Evolutionary conservation across 1,140 invertebrate genomes (phyloP).

Genomic region (Drosophila burlai): DNA sequence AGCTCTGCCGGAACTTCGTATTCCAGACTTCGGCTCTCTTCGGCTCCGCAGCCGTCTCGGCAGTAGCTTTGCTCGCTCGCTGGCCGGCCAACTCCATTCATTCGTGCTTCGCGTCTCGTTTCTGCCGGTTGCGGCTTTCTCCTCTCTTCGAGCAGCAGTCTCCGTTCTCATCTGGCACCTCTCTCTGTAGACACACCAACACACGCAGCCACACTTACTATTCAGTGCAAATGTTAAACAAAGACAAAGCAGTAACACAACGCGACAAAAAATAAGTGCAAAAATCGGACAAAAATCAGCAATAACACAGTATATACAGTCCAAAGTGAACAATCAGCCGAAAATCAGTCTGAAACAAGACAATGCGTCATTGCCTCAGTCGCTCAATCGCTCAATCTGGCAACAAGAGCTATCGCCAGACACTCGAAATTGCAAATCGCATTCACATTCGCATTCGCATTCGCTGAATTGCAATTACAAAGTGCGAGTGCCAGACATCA

Average conservation of each 20-base stretch:
- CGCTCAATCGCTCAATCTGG: conserved; percentile 25
- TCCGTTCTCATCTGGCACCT: conserved; percentile 23
- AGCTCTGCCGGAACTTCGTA: conserved; percentile 28
- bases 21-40: conserved; percentile 13
- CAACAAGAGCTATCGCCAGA: conserved; percentile 60
- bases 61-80: conserved; percentile 50
- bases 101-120: conserved; percentile 73
- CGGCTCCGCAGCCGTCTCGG: conserved; percentile 6
- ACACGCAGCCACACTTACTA: conserved; percentile 15
- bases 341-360: conserved; percentile 34
- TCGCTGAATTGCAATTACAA: conserved; percentile 57
- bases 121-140: conserved; percentile 65
- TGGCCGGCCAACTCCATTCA: conserved; percentile 73
- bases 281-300: conserved; percentile 38
- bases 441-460: conserved; percentile 31
- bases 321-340: conserved; percentile 54
- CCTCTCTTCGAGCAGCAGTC: conserved; percentile 30
- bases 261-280: conserved; percentile 38
- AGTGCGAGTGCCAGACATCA: conserved; percentile 69
- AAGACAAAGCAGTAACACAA: conserved; percentile 58
- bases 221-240: conserved; percentile 62
- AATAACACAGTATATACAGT: conserved; percentile 22
- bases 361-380: conserved; percentile 67
- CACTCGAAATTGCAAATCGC: conserved; percentile 41
- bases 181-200: conserved; percentile 15